Evolutionary conservation across 2,797 vertebrate genomes (phyloP).

Genomic region (Lagocephalus sceleratus): DNA sequence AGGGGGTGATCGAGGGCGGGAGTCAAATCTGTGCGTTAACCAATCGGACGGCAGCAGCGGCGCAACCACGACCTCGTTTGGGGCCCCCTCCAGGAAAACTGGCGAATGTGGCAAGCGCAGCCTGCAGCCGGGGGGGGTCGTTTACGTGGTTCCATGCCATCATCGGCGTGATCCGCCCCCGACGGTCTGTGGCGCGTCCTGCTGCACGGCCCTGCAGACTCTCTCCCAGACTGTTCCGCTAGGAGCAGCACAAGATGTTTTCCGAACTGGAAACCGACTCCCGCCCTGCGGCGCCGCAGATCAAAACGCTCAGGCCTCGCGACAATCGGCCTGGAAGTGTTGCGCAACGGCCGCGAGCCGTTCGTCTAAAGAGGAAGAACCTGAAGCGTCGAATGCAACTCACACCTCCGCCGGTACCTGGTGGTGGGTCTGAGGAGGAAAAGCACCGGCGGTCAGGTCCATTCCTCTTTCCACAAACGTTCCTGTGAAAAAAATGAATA

Average conservation of each 20-base stretch:
- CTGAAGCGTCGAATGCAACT: constrained; percentile 30
- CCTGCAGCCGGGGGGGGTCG: constrained; percentile 22
- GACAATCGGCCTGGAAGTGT: constrained; percentile 42
- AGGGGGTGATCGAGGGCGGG: neutral
- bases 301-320: constrained; percentile 42
- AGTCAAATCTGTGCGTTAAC: constrained; percentile 12
- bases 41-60: constrained; percentile 12
- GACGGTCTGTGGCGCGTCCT: constrained; percentile 33
- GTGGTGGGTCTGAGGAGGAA: too few relatives aligned
- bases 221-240: constrained; percentile 19
- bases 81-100: constrained; percentile 16
- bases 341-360: constrained; percentile 29
- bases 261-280: constrained; percentile 55
- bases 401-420: too few relatives aligned
- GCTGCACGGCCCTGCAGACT: constrained; percentile 10
- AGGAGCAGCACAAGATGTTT: constrained; percentile 46
- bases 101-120: constrained; percentile 30
- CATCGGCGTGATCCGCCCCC: constrained; percentile 28
- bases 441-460: too few relatives aligned
- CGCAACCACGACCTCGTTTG: constrained; percentile 23
- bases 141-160: constrained; percentile 41
- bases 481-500: too few relatives aligned
- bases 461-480: too few relatives aligned
- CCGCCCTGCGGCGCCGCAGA: constrained; percentile 44
- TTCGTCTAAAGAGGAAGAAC: constrained; percentile 7